Conservation (phyloP, 2,797 vertebrate species). For the Syngnathus acus region DNA sequence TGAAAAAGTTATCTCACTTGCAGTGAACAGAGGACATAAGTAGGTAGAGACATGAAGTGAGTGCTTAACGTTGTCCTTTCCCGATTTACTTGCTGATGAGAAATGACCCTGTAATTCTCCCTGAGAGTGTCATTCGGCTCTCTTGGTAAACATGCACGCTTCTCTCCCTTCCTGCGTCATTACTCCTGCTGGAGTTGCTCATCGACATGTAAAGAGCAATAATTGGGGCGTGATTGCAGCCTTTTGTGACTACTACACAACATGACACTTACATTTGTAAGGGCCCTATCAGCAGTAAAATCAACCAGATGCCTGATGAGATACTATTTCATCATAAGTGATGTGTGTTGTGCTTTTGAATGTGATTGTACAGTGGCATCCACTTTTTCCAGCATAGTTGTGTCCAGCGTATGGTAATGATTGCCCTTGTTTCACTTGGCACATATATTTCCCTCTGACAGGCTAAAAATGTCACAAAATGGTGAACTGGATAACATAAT, state of each 20-base stretch:
- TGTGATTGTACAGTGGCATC: neutral
- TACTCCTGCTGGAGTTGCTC: conserved; percentile 53
- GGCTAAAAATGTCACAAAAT: conserved; percentile 5
- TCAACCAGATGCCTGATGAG: conserved; percentile 29
- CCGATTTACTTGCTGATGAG: conserved; percentile 51
- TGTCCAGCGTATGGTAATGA: neutral
- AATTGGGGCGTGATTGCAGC: conserved; percentile 72
- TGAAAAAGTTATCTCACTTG: conserved; percentile 14
- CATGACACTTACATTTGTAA: conserved; percentile 36
- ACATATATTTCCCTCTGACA: conserved; percentile 1
- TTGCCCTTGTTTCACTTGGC: conserved; percentile 2
- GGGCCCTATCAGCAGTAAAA: conserved; percentile 28
- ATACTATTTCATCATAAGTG: conserved; percentile 21
- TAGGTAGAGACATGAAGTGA: conserved; percentile 31
- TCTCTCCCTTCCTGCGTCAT: conserved; percentile 41
- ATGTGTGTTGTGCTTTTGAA: neutral
- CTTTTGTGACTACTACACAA: conserved; percentile 38
- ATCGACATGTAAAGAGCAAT: conserved; percentile 67
- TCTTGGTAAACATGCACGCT: conserved; percentile 33
- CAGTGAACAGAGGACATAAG: conserved; percentile 20
- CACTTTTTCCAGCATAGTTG: neutral
- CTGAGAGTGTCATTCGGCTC: conserved; percentile 44
- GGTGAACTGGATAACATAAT: neutral
- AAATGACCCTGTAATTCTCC: conserved; percentile 45
- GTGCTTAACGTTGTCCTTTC: conserved; percentile 22